These are phyloP conservation scores for Plagodis dolabraria DNA, from an alignment of 2,888 invertebrate genomes.

Conservation along the genomic window DNA sequence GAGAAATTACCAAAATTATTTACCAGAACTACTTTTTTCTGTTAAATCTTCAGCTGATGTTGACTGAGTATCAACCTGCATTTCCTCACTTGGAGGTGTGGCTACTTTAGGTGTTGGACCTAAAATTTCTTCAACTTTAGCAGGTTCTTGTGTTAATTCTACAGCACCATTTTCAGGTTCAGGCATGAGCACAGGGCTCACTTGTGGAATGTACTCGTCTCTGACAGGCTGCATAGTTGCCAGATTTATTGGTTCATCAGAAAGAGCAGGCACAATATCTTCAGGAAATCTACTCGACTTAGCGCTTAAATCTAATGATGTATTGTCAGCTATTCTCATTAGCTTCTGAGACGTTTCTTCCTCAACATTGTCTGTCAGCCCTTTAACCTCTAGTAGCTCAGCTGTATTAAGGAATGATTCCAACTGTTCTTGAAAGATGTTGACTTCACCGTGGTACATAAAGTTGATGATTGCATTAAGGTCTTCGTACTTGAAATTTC, in stretches of 20 bases:
- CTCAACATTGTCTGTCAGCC: conserved; percentile 87
- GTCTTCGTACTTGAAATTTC: conserved; percentile 91
- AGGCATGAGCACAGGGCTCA: conserved; percentile 39
- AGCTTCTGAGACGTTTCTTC: conserved; percentile 71
- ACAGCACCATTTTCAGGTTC: conserved; percentile 59
- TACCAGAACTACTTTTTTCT: conserved; percentile 70
- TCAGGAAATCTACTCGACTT: conserved; percentile 65
- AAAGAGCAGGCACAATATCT: conserved; percentile 58
- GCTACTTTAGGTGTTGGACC: conserved; percentile 49
- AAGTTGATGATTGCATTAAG: conserved; percentile 91
- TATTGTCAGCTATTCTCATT: conserved; percentile 63
- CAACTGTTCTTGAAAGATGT: conserved; percentile 91
- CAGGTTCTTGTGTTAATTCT: conserved; percentile 54
- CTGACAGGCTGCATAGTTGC: conserved; percentile 67
- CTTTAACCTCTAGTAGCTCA: conserved; percentile 90
- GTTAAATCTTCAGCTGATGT: conserved; percentile 74
- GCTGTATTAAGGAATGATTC: conserved; percentile 92
- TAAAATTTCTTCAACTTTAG: conserved; percentile 52
- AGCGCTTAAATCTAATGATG: conserved; percentile 75
- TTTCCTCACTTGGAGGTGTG: conserved; percentile 62
- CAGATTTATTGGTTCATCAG: conserved; percentile 77
- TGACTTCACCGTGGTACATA: conserved; percentile 94
- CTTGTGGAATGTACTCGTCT: conserved; percentile 71
- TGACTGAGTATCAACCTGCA: conserved; percentile 75
- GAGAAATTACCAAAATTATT: background rate